These are phyloP conservation scores for Anguilla megastoma DNA, from an alignment of 2,797 vertebrate genomes.

Conservation along the genomic window DNA sequence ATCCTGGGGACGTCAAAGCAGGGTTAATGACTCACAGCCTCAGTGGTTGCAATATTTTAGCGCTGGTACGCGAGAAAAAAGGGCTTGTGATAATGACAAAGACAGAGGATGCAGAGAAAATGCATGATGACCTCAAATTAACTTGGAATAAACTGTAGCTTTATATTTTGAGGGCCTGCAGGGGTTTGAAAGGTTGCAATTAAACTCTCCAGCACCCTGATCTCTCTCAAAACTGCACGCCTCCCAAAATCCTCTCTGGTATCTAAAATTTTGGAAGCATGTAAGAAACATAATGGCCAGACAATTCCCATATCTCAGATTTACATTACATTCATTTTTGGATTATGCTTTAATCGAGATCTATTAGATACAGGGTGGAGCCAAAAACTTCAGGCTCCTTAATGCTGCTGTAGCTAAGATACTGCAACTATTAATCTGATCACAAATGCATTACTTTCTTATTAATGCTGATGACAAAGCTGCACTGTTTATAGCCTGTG, in stretches of 20 bases:
- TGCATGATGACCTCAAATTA: neutral
- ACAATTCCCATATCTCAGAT: conserved; percentile 3
- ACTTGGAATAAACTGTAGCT: neutral
- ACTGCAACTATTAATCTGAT: conserved; percentile 20
- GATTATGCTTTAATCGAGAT: conserved; percentile 11
- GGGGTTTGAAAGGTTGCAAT: neutral
- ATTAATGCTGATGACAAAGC: conserved; percentile 25
- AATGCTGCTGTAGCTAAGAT: neutral
- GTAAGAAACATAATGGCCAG: neutral
- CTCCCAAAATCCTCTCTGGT: conserved; percentile 2
- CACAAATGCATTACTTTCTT: conserved; percentile 30
- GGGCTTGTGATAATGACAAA: neutral
- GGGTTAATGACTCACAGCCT: neutral
- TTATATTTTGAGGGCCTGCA: neutral
- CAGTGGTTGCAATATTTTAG: conserved; percentile 15
- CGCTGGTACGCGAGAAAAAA: neutral
- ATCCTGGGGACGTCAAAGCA: conserved; percentile 26
- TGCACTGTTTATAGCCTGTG: neutral
- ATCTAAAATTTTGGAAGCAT: neutral
- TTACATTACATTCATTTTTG: neutral
- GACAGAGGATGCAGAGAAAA: neutral
- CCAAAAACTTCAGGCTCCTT: neutral
- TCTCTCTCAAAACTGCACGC: neutral
- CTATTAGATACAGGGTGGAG: neutral
- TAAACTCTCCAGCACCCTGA: neutral